phyloP scores from a whole-genome alignment of 2,888 invertebrate species.

The Drosophila hamatofila region DNA sequence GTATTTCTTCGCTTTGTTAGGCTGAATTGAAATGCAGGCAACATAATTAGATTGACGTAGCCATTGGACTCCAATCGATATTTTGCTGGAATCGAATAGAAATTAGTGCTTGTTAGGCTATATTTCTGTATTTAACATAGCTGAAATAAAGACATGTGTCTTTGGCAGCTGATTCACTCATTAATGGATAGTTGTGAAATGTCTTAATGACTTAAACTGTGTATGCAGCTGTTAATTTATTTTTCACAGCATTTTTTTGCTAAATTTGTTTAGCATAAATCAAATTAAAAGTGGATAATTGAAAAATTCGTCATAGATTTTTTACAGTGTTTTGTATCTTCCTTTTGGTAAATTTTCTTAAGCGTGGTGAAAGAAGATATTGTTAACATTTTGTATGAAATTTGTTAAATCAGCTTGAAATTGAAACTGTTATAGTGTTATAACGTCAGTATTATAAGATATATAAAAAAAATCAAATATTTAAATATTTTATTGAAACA shows the following conservation, averaged over 20 bases:
- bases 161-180: neutral
- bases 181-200: neutral
- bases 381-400: too few relatives aligned
- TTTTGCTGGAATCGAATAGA: neutral
- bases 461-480: too few relatives aligned
- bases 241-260: neutral
- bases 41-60: constrained; percentile 1
- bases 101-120: neutral
- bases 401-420: too few relatives aligned
- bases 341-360: neutral
- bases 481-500: too few relatives aligned
- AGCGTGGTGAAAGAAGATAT: neutral
- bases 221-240: neutral
- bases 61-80: neutral
- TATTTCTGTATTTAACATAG: neutral
- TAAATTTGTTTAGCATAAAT: neutral
- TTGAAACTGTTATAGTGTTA: too few relatives aligned
- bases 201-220: neutral
- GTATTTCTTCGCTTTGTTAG: neutral
- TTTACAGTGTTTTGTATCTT: neutral
- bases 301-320: neutral
- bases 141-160: neutral
- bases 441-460: too few relatives aligned
- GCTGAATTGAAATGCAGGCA: constrained; percentile 5
- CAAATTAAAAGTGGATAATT: neutral